Percentiles rank a stretch among this genome's conserved stretches.
Evolutionary conservation across 2,888 invertebrate species (phyloP).

Genomic region (Dugesia japonica): DNA sequence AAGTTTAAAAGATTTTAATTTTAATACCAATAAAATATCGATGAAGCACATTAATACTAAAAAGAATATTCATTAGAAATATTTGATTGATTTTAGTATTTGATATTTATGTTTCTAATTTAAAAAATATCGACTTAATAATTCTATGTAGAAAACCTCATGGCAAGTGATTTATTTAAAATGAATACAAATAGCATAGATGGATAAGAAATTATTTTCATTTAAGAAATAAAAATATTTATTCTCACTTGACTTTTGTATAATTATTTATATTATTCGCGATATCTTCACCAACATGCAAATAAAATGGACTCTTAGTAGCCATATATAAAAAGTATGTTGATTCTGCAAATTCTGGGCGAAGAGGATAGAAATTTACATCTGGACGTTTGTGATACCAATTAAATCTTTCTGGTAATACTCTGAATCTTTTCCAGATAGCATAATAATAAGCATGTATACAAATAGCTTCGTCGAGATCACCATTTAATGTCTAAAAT

Average conservation of each 20-base stretch:
- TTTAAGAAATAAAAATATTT: background rate
- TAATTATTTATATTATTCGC: slow-evolving; percentile 72
- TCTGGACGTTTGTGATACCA: slow-evolving; percentile 45
- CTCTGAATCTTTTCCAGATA: slow-evolving; percentile 54
- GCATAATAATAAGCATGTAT: slow-evolving; percentile 55
- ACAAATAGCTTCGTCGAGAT: slow-evolving; percentile 56
- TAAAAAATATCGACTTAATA: no score
- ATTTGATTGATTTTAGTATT: slow-evolving; percentile 25
- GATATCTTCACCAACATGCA: slow-evolving; percentile 74
- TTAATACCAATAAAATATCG: no score
- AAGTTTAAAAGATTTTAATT: no score
- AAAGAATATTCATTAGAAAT: no score
- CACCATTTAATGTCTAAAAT: slow-evolving; percentile 52
- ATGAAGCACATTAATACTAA: no score
- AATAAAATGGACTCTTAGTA: slow-evolving; percentile 81
- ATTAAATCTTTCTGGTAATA: slow-evolving; percentile 51
- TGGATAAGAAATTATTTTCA: background rate
- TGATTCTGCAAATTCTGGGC: slow-evolving; percentile 91
- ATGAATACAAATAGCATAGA: background rate
- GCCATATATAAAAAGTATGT: slow-evolving; percentile 87
- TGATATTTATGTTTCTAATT: no score
- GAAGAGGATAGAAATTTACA: slow-evolving; percentile 58
- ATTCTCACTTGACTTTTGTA: slow-evolving; percentile 56
- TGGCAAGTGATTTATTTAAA: no score
- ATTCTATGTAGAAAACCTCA: no score